Base-by-base conservation (phyloP, 2,888 invertebrate species). In the Athrips mouffetella region DNA sequence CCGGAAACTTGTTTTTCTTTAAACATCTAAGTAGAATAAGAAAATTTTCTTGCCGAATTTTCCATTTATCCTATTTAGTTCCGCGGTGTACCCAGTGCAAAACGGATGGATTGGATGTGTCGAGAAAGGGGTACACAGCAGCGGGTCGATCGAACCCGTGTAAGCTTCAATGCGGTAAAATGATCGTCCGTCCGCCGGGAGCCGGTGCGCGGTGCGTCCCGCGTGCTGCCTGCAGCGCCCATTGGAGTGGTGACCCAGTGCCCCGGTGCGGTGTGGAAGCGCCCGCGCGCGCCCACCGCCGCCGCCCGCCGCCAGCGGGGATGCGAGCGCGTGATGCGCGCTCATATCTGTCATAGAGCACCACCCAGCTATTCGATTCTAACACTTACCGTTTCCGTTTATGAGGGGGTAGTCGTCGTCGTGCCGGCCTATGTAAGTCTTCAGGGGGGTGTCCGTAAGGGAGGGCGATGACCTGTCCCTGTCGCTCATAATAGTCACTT, bases 381-480 rank as follows among this genome's bases (percentile, higher is more conserved):
- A 37, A 30, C 23, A 89, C 89, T 89, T 84, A 91, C 91, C 91
- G 84, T 93, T 91, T 90, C 93, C 93, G 90, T 93, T 93, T 79
- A 93, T 92, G 64, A 93, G 90, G 71, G 93, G 93, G 89, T 92
- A 93, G 87, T 93, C 93, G 85, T 93, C 93, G 89, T 93, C 93
- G 82, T 94, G 94, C 82, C 94, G 92, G 85, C 93, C 93, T 83
- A 95, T 93, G 89, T 94, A 93, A 74, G 94, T 94, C 91, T 95
- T 94, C 81, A 93, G 91, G 89, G 94, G 94, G 90, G 93, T 94
- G 91, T 95, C 94, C 90, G 94, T 92, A 87, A 95, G 92, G 91
- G 94, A 94, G 87, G 94, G 94, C 90, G 94, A 95, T 89, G 92
- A 93, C 90, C 94, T 93, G 91, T 94, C 94, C 92, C 94, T 94